Evolutionary conservation across 2,113 vertebrate species (phyloP), one percentile per base, ranked within the genome.

Genomic region (Entosphenus tridentatus): DNA sequence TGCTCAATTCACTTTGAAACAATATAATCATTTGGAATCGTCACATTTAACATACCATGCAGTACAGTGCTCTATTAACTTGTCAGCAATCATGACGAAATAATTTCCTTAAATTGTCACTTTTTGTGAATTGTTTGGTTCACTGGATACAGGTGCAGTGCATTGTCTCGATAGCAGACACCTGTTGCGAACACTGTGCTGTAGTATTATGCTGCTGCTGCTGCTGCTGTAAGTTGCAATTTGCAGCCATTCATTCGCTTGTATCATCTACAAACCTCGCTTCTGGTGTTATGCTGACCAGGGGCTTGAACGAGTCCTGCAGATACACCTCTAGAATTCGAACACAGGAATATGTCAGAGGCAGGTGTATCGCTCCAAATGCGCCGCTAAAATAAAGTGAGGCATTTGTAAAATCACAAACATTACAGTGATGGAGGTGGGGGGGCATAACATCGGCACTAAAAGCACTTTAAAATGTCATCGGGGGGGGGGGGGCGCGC

Each of bases 231-330:
- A 39, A 39, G 39, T 39, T 39, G 39, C 39, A 39, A 39, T 7
- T 39, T 39, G 39, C 39, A 39, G 39, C 39, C 39, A 39, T 6
- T 39, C 39, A 39, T 39, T 39, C 16, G n/a, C 56, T 67, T 57
- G 56, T 39, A 16, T 16, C 3, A 12, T 58, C 55, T 58, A 12
- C 18, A 78, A 77, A 95, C 93, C 91, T 93, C 75, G 88, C 93
- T 21, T 82, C 89, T 70, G 93, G 93, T 70, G 89, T 88, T 77
- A 97, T 96, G 85, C 87, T 87, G 73, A 96, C 93, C 69, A 96
- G 76, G 0, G 90, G 91, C 76, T 96, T 97, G 78, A 95, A 97
- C 16, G 91, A 96, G 74, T 95, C 91, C 71, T 97, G 93, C 14
- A 97, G 81, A 67, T 96, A 97, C 5, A 95, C 70, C 73, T 97